Evolutionary conservation across 2,797 vertebrate genomes (phyloP), one percentile per base, ranked within the genome.

Genomic region (Toxotes lorentzi): DNA sequence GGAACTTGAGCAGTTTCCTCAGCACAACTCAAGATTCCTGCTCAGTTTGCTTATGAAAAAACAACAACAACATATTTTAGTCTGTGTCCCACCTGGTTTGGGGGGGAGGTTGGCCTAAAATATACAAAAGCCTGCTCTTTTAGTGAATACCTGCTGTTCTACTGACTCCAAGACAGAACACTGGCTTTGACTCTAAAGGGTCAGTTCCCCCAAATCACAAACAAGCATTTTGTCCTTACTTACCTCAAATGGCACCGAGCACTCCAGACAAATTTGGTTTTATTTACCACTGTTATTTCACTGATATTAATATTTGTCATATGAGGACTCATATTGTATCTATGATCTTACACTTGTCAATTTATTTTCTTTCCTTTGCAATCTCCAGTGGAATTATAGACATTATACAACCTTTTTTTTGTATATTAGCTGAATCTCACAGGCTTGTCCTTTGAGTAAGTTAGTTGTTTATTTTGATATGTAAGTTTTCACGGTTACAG

Each of bases 121-220:
- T 24, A 60, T 2, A 27, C 1, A 41, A 38, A 65, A 24, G 32
- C 11, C 30, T 74, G 19, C 40, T 56, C 3, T 58, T 19, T 13
- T 50, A 40, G 40, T 76, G 50, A 66, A 48, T 24, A 0, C n/a
- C 82, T 86, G 69, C 84, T 88, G 82, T 72, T 72, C 23, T 16
- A 6, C 4, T 76, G 34, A 47, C 16, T 16, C 0, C 6, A 61
- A 59, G 3, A 47, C 48, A 35, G 41, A 47, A 12, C 10, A 5
- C 1, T 0, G 13, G 21, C 2, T 56, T 45, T 35, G 1, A 73
- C 21, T 41, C n/a, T 32, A 19, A 68, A 64, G 9, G 27, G 2
- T 51, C 5, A 67, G 7, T 38, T 48, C 8, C 30, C 7, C 7
- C 10, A 35, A 75, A 45, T 57, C 10, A 3, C 43, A 45, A 1